Evolutionary conservation across 1,140 invertebrate genomes (phyloP).

Genomic region (Sycobia sp.): DNA sequence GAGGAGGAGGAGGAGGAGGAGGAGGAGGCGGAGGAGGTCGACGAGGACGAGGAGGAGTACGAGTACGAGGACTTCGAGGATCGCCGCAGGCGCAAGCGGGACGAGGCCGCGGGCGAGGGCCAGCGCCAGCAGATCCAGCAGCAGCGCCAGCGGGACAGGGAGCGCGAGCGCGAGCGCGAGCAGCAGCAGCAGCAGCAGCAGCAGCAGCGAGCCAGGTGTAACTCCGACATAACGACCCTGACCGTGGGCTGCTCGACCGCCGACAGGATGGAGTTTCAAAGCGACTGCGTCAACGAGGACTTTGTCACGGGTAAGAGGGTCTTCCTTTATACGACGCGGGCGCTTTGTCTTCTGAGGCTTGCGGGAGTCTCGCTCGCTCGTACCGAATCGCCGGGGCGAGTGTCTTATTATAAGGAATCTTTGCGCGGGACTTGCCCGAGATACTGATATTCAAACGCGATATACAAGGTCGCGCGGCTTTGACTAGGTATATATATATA

Average conservation of each 20-base stretch:
- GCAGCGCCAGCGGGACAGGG: constrained; percentile 50
- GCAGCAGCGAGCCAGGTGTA: constrained; percentile 51
- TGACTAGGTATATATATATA: too few relatives aligned
- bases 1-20: constrained; percentile 37
- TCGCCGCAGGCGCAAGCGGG: constrained; percentile 20
- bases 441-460: too few relatives aligned
- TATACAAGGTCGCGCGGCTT: too few relatives aligned
- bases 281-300: constrained; percentile 68
- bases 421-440: too few relatives aligned
- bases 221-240: constrained; percentile 64
- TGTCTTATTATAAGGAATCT: too few relatives aligned
- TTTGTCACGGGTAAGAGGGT: constrained; percentile 54
- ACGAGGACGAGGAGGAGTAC: constrained; percentile 50
- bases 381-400: too few relatives aligned
- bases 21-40: constrained; percentile 33
- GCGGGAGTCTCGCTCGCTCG: background rate
- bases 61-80: too few relatives aligned
- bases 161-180: constrained; percentile 49
- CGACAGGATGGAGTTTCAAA: constrained; percentile 75
- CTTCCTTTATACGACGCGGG: background rate
- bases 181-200: constrained; percentile 44
- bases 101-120: constrained; percentile 50
- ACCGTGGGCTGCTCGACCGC: constrained; percentile 71
- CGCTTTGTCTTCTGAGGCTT: background rate
- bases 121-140: constrained; percentile 38